Base-by-base conservation (phyloP, 2,797 vertebrate genomes). In the Brachymystax lenok region DNA sequence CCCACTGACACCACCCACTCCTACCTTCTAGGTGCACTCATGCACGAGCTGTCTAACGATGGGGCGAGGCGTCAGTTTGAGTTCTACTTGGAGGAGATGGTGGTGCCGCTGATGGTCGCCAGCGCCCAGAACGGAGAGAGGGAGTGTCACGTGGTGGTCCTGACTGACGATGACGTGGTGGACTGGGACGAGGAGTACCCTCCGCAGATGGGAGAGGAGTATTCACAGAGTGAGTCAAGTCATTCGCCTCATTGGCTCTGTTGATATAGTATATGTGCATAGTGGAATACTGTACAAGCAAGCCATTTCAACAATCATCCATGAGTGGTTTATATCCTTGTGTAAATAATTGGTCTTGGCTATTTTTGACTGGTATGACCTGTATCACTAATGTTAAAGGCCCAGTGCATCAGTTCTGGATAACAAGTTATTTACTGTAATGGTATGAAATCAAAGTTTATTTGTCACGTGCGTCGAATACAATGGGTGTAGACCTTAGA, bases 141-240 rank as follows among this genome's bases (percentile, higher is more conserved):
- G 69, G 98, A 99, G 85, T 99, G 98, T 72, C 98, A 99, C 80
- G 97, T 99, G 67, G 98, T 99, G 85, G 98, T 99, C 79, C 95
- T 99, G 77, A 99, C 98, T 0, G 98, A 99, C 3, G 98, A 99
- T 35, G 98, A 99, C 68, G 98, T 99, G 77, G 97, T 99, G 82
- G 98, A 99, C 92, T 99, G 98, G 97, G 98, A 99, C 51, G 97
- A 99, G 80, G 98, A 99, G 82, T 99, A 99, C 75, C 98, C 98
- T 0, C 98, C 98, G 0, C 98, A 98, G 90, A 99, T 99, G 98
- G 98, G 98, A 84, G 98, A 99, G 86, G 98, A 99, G 66, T 98
- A 99, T 89, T 99, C 98, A 0, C 98, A 99, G 88, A 99, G 98
- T 99, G 89, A 92, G 94, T 88, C 10, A 46, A 10, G 40, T 46